Evolutionary conservation across 2,797 vertebrate species (phyloP).

Genomic region (Phoeniculus purpureus): DNA sequence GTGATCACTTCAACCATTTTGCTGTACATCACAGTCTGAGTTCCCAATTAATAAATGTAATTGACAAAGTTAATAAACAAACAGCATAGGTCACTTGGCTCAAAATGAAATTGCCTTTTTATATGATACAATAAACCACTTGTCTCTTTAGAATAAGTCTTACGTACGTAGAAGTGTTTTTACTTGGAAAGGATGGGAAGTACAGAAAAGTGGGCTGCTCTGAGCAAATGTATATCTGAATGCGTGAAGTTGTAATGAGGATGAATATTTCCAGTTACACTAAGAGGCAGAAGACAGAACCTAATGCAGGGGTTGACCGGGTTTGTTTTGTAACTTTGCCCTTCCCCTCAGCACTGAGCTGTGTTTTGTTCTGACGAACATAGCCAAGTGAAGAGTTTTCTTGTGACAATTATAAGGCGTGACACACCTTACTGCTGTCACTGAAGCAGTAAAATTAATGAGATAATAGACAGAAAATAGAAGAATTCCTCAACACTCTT

Average conservation of each 20-base stretch:
- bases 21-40: neutral
- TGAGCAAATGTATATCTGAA: neutral
- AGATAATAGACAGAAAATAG: neutral
- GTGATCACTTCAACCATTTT: neutral
- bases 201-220: neutral
- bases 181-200: neutral
- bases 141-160: neutral
- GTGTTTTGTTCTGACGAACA: neutral
- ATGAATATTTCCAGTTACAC: neutral
- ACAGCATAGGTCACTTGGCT: neutral
- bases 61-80: constrained; percentile 25
- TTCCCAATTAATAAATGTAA: constrained; percentile 7
- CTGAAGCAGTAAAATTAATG: neutral
- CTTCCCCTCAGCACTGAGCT: neutral
- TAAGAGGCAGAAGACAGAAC: neutral
- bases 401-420: neutral
- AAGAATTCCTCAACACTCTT: too few relatives aligned
- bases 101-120: neutral
- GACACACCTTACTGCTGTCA: neutral
- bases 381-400: neutral
- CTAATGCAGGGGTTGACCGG: neutral
- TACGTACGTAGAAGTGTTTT: neutral
- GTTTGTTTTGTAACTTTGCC: neutral
- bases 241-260: neutral
- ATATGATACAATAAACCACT: neutral